Base-by-base conservation (phyloP, 2,797 vertebrate genomes). In the Cheirogaleus major region DNA sequence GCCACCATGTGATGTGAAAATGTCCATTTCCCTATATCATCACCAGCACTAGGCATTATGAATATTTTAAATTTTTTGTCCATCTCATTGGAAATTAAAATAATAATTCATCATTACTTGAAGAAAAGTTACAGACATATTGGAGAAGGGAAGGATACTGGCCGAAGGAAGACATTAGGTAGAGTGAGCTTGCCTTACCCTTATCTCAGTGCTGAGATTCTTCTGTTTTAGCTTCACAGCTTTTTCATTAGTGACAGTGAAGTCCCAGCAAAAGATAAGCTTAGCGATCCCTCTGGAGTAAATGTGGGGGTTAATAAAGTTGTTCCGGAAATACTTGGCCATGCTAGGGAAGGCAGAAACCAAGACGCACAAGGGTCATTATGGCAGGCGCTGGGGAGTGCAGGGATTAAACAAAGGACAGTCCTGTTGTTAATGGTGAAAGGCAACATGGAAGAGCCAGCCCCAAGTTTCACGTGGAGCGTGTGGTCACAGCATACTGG, bases 251-350 rank as follows among this genome's bases (percentile, higher is more conserved):
- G 98, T 99, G 59, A 99, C 97, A 4, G 98, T 99, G 95, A 99
- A 99, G 95, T 99, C 99, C 99, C 99, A 99, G 98, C 99, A 98
- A 95, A 99, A 99, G 89, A 99, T 97, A 73, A 99, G 99, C 80
- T 99, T 99, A 98, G 99, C 99, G 0, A 99, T 99, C 0, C 99
- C 99, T 96, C 98, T 98, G 50, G 99, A 98, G 70, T 97, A 73
- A 2, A 97, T 81, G 35, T 98, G 92, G 48, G 97, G 98, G 22
- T 99, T 97, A 30, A 99, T 87, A 8, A 99, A 99, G 98, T 99
- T 99, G 79, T 97, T 98, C 93, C 96, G 98, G 98, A 99, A 99
- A 17, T 99, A 99, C 75, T 96, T 99, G 76, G 99, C 99, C 99
- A 99, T 99, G 98, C 99, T 99, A 98, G 41, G 52, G 79, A 90